Percentiles rank a stretch among this genome's conserved stretches.
phyloP scores from a whole-genome alignment of 2,113 vertebrate species.

The Eulemur rufifrons region DNA sequence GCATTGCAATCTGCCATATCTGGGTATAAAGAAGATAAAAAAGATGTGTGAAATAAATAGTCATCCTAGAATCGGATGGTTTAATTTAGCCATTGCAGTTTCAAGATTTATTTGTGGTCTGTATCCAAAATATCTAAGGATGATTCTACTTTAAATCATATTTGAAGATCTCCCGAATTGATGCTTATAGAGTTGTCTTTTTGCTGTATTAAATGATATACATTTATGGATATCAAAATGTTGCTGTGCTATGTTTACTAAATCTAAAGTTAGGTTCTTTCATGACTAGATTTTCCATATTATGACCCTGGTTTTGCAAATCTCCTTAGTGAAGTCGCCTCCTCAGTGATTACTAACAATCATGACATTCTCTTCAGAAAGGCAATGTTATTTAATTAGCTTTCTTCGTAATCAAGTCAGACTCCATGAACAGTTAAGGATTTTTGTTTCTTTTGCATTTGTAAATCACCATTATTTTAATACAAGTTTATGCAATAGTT shows the following conservation, averaged over 20 bases:
- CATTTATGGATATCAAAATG: background rate
- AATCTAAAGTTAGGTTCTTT: background rate
- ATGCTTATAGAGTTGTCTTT: background rate
- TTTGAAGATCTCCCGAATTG: background rate
- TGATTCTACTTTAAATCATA: background rate
- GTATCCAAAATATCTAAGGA: background rate
- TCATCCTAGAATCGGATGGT: background rate
- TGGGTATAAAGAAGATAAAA: background rate
- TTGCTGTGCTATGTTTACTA: background rate
- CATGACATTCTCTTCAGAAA: background rate
- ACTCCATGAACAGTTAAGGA: background rate
- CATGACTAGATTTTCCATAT: background rate
- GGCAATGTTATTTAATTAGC: background rate
- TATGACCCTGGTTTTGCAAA: background rate
- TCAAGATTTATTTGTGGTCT: background rate
- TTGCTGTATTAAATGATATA: background rate
- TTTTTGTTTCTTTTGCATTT: background rate
- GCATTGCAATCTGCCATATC: background rate
- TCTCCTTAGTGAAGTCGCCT: background rate
- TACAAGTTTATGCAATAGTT: background rate
- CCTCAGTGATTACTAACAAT: background rate
- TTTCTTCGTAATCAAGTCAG: background rate
- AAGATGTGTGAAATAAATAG: background rate
- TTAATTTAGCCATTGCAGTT: background rate
- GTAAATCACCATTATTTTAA: constrained; percentile 3